phyloP scores from a whole-genome alignment of 2,113 vertebrate genomes.

The Serilophus lunatus region DNA sequence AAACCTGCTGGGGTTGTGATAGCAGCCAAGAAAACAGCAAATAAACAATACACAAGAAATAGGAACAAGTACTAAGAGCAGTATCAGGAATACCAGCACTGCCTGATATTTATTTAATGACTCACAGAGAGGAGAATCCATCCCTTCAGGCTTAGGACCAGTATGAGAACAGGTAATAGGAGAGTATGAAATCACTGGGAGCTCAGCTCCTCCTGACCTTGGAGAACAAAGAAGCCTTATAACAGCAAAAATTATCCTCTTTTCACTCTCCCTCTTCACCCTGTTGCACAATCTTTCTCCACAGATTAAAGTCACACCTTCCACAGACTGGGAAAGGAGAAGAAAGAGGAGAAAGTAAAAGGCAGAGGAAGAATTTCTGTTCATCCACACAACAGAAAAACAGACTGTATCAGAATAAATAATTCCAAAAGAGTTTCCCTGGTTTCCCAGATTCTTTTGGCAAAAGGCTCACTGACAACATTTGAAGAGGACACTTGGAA shows the following conservation, averaged over 20 bases:
- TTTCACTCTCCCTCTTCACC: neutral
- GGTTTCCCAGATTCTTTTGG: neutral
- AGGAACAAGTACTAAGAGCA: neutral
- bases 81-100: neutral
- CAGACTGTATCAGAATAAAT: neutral
- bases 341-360: neutral
- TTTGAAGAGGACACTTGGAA: neutral
- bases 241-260: neutral
- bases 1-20: neutral
- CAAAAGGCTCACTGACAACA: neutral
- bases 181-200: neutral
- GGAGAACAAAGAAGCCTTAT: slow-evolving; percentile 26
- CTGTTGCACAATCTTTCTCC: neutral
- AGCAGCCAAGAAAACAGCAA: neutral
- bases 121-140: neutral
- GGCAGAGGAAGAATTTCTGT: neutral
- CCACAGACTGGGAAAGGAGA: neutral
- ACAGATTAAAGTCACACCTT: neutral
- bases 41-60: neutral
- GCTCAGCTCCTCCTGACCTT: neutral
- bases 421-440: neutral
- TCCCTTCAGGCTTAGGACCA: neutral
- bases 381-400: neutral
- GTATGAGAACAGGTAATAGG: slow-evolving; percentile 8
- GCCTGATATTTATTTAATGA: neutral